A percentile compares a stretch with the other conserved stretches of the same genome.
phyloP scores from a whole-genome alignment of 2,888 invertebrate genomes.

The Petrolisthes cinctipes region DNA sequence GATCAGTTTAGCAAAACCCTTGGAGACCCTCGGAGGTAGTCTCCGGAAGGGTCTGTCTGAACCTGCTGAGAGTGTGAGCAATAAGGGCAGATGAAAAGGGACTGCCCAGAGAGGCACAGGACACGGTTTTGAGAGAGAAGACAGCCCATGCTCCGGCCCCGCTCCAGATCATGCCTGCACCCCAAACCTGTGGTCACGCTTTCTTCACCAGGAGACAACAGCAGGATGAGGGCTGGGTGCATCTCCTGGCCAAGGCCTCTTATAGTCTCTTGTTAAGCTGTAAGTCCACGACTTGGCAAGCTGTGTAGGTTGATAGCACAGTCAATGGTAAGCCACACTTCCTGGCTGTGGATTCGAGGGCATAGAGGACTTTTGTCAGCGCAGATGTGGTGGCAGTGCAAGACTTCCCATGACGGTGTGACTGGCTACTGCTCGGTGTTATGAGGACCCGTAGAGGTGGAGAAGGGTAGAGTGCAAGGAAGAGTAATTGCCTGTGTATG shows the following conservation, averaged over 20 bases:
- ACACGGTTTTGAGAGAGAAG: neutral
- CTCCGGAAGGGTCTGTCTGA: neutral
- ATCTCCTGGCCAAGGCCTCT: neutral
- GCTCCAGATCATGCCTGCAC: neutral
- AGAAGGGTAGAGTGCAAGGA: too few species aligned
- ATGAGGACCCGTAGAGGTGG: too few species aligned
- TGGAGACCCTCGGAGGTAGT: neutral
- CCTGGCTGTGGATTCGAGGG: too few species aligned
- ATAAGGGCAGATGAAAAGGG: conserved; percentile 3
- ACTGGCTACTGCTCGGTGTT: too few species aligned
- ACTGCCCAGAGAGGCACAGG: neutral
- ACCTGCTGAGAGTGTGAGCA: neutral
- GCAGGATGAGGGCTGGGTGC: neutral
- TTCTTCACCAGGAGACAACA: neutral
- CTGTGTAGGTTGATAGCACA: too few species aligned
- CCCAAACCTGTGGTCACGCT: neutral
- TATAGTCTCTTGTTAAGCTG: neutral
- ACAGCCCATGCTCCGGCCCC: neutral
- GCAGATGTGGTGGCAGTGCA: too few species aligned
- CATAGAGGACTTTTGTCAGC: too few species aligned
- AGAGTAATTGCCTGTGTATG: too few species aligned
- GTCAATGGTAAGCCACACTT: too few species aligned
- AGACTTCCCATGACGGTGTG: too few species aligned
- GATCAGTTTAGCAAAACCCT: conserved; percentile 23
- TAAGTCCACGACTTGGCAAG: neutral